Evolutionary conservation across 2,113 vertebrate genomes (phyloP).

Genomic region (Melanostigma gelatinosum): DNA sequence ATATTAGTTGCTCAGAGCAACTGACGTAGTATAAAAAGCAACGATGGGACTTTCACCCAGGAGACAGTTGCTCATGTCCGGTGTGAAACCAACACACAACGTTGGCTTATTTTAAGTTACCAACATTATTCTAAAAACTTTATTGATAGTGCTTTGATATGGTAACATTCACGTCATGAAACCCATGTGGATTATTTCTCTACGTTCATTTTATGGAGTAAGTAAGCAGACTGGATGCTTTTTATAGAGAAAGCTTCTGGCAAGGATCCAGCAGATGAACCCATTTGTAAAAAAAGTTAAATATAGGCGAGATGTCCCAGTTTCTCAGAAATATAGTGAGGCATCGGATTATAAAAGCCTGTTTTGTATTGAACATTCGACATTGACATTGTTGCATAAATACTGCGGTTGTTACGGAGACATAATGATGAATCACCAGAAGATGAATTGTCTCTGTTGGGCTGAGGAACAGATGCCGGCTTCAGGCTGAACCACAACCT

Average conservation of each 20-base stretch:
- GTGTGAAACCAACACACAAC: background rate
- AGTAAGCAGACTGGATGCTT: background rate
- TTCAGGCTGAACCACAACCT: conserved; percentile 14
- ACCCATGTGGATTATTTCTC: background rate
- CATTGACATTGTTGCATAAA: conserved; percentile 50
- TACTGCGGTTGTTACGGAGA: conserved; percentile 62
- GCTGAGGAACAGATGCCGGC: conserved; percentile 29
- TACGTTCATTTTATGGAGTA: background rate
- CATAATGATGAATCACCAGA: conserved; percentile 56
- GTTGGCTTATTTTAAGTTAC: background rate
- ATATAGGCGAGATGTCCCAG: conserved; percentile 49
- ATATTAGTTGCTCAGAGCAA: no score
- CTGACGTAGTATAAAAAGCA: no score
- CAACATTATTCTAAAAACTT: no score
- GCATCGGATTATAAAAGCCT: conserved; percentile 41
- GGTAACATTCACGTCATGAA: background rate
- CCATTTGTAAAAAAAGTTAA: conserved; percentile 38
- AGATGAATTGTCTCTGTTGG: conserved; percentile 37
- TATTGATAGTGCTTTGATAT: background rate
- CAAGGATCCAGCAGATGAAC: conserved; percentile 39
- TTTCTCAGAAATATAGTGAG: conserved; percentile 42
- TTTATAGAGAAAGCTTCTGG: conserved; percentile 26
- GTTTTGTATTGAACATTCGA: conserved; percentile 38
- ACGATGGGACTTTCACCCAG: background rate
- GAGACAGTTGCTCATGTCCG: background rate